These are phyloP conservation scores for Pogonomyrmex californicus DNA, from an alignment of 1,140 invertebrate species.

Conservation along the genomic window DNA sequence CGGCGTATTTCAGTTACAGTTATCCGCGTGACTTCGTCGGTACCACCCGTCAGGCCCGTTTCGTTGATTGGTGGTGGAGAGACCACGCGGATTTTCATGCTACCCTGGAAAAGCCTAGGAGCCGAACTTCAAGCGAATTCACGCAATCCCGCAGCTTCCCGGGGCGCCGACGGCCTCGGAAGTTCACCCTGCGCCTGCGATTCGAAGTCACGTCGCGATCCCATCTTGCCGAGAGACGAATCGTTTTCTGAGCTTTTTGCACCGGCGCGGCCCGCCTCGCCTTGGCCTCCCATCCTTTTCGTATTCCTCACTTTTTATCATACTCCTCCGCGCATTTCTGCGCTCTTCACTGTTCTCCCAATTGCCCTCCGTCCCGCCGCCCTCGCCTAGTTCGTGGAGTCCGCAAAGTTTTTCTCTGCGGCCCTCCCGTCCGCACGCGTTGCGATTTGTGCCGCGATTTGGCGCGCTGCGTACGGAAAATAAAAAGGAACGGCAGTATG, in stretches of 20 bases:
- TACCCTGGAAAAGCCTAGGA: conserved; percentile 41
- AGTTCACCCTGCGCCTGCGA: conserved; percentile 55
- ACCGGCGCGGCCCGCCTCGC: conserved; percentile 33
- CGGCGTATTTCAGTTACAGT: conserved; percentile 74
- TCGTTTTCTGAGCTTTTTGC: conserved; percentile 72
- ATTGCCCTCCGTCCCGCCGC: not conserved
- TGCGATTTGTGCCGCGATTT: conserved; percentile 50
- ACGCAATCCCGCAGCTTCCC: conserved; percentile 33
- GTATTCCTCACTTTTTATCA: conserved; percentile 46
- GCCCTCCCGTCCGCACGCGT: conserved; percentile 2
- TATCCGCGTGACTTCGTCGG: conserved; percentile 61
- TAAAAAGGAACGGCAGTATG: conserved; percentile 53
- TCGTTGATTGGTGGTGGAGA: conserved; percentile 50
- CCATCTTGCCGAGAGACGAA: conserved; percentile 70
- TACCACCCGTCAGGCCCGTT: conserved; percentile 10
- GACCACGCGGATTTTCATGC: conserved; percentile 61
- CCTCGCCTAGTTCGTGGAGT: conserved; percentile 9
- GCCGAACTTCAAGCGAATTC: conserved; percentile 58
- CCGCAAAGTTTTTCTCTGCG: conserved; percentile 51
- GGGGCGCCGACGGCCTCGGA: conserved; percentile 43
- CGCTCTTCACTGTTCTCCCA: conserved; percentile 23
- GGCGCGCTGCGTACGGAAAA: conserved; percentile 25
- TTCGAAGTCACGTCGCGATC: conserved; percentile 72
- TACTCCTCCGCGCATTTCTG: conserved; percentile 12
- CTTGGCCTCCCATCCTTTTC: conserved; percentile 16